These are phyloP conservation scores for Eucidaris tribuloides DNA, from an alignment of 35 echinoderm and acorn worm genomes.

Conservation along the genomic window DNA sequence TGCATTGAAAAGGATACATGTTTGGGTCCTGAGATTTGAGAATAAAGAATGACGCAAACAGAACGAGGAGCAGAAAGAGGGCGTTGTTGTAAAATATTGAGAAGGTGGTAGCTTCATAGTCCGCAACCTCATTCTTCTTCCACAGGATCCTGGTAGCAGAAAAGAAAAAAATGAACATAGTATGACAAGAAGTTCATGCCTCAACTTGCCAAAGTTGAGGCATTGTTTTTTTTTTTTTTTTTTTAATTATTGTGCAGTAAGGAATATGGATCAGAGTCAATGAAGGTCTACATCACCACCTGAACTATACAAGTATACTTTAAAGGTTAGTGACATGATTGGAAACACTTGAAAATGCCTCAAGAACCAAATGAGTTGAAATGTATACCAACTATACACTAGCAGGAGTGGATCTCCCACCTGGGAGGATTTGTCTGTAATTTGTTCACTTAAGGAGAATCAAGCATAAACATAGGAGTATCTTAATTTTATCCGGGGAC, in stretches of 20 bases:
- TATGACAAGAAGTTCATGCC: not conserved
- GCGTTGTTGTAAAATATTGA: conserved; percentile 99
- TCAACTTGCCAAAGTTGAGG: not conserved
- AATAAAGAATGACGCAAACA: conserved; percentile 74
- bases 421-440: too few species aligned
- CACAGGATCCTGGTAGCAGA: conserved; percentile 79
- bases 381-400: too few species aligned
- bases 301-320: too few species aligned
- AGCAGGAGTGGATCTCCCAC: too few species aligned
- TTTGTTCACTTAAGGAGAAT: too few species aligned
- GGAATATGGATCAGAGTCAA: too few species aligned
- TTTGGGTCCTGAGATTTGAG: conserved; percentile 86
- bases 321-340: too few species aligned
- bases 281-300: too few species aligned
- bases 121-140: conserved; percentile 99
- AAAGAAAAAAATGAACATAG: not conserved
- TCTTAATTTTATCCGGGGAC: too few species aligned
- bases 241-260: not conserved
- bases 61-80: conserved; percentile 84
- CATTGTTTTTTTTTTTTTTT: not conserved
- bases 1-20: conserved; percentile 99
- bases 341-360: too few species aligned
- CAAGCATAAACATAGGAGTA: too few species aligned
- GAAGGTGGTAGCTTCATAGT: conserved; percentile 94
- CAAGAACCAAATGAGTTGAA: too few species aligned